A percentile compares a stretch with the other conserved stretches of the same genome.
phyloP scores from a whole-genome alignment of 1,140 invertebrate species.

The Pseudomyrmex pallidus region DNA sequence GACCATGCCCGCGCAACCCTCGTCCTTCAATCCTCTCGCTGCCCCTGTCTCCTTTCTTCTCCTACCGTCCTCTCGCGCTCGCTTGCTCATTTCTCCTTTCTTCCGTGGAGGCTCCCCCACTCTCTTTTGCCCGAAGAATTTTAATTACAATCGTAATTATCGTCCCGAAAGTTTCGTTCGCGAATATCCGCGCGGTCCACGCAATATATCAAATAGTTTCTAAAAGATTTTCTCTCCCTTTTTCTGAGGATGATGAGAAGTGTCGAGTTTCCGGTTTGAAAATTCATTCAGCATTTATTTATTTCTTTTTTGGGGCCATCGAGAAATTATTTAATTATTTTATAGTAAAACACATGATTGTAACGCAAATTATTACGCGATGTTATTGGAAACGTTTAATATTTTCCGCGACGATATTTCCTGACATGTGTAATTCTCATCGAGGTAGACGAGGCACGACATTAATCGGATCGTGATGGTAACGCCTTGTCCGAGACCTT shows the following conservation, averaged over 20 bases:
- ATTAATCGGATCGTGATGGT: conserved; percentile 65
- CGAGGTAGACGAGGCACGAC: conserved; percentile 41
- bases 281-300: too few species aligned
- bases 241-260: conserved; percentile 23
- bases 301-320: too few species aligned
- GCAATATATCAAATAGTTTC: conserved; percentile 75
- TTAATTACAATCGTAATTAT: conserved; percentile 85
- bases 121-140: conserved; percentile 80
- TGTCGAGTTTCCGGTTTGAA: too few species aligned
- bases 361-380: too few species aligned
- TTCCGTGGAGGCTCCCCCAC: conserved; percentile 27
- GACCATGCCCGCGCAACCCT: conserved; percentile 26
- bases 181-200: conserved; percentile 65
- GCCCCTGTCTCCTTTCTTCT: conserved; percentile 50
- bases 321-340: background rate
- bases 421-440: conserved; percentile 8
- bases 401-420: background rate
- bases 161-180: conserved; percentile 72
- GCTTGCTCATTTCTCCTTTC: conserved; percentile 71
- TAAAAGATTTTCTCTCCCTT: conserved; percentile 45
- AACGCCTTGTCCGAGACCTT: conserved; percentile 71
- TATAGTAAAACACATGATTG: too few species aligned
- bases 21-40: conserved; percentile 17
- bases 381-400: background rate
- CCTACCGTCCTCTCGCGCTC: conserved; percentile 44